These are phyloP conservation scores for Amazona finschi DNA, from an alignment of 2,797 vertebrate species.

Conservation along the genomic window DNA sequence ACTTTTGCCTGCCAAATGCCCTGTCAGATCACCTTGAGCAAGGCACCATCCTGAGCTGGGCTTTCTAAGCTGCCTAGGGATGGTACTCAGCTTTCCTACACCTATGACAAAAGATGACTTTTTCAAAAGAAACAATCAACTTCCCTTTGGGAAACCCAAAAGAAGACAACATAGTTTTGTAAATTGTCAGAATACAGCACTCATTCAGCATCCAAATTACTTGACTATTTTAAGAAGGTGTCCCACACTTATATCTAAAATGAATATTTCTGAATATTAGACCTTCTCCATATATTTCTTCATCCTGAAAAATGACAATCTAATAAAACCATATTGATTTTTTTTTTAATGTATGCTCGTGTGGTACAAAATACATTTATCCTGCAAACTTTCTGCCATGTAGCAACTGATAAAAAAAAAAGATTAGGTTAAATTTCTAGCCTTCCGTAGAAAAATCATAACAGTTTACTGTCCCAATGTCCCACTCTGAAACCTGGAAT, in stretches of 20 bases:
- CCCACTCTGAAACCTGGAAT: not conserved
- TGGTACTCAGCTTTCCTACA: not conserved
- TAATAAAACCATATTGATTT: not conserved
- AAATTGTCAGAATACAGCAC: not conserved
- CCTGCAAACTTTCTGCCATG: not conserved
- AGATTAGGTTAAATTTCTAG: not conserved
- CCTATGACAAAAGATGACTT: not conserved
- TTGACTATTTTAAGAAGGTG: not conserved
- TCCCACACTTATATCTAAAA: not conserved
- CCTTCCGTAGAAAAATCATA: not conserved
- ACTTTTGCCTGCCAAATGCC: not conserved
- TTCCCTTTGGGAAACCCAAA: not conserved
- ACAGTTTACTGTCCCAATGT: not conserved
- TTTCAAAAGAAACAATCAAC: not conserved
- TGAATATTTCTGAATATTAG: not conserved
- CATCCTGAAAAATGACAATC: not conserved
- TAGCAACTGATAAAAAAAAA: not conserved
- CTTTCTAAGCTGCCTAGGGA: not conserved
- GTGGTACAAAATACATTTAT: not conserved
- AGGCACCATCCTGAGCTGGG: not conserved
- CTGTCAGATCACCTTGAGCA: conserved; percentile 6
- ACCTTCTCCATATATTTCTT: not conserved
- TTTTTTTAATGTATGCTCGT: not conserved
- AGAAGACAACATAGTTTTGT: not conserved
- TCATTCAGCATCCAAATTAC: not conserved